Evolutionary conservation across 2,888 invertebrate genomes (phyloP).

Genomic region (Drosophila pegasa): DNA sequence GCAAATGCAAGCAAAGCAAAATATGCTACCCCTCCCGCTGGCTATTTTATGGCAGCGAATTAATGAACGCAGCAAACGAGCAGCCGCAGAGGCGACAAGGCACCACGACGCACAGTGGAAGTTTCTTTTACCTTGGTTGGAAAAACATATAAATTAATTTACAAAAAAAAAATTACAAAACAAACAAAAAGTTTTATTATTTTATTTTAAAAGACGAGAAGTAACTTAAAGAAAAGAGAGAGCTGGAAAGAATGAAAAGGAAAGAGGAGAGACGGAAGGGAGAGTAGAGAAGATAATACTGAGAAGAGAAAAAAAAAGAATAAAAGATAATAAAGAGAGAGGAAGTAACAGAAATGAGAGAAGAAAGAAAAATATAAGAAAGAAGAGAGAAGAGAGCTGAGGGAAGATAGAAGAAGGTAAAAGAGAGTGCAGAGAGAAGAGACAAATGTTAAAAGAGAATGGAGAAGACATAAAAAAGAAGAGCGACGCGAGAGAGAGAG

Average conservation of each 20-base stretch:
- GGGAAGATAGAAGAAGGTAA: background rate
- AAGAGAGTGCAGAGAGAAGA: background rate
- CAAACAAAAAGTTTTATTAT: background rate
- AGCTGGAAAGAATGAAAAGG: background rate
- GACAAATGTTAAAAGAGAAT: background rate
- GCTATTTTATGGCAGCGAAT: slow-evolving; percentile 78
- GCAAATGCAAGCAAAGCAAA: slow-evolving; percentile 77
- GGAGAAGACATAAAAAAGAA: background rate
- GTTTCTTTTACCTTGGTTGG: background rate
- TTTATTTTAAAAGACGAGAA: background rate
- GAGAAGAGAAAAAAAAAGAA: too few relatives aligned
- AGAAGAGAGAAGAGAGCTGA: background rate
- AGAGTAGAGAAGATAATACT: too few relatives aligned
- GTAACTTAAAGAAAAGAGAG: too few relatives aligned
- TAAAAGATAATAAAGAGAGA: too few relatives aligned
- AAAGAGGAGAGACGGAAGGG: too few relatives aligned
- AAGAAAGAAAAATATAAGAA: background rate
- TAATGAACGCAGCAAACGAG: slow-evolving; percentile 79
- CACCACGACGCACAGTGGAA: slow-evolving; percentile 11
- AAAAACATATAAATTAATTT: background rate
- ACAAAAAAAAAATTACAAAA: background rate
- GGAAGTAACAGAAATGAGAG: too few relatives aligned
- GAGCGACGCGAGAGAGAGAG: too few relatives aligned
- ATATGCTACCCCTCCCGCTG: slow-evolving; percentile 49
- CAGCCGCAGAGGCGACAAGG: slow-evolving; percentile 19